These are phyloP conservation scores for Melikaiella ostensackeni DNA, from an alignment of 2,888 invertebrate genomes.

Conservation along the genomic window DNA sequence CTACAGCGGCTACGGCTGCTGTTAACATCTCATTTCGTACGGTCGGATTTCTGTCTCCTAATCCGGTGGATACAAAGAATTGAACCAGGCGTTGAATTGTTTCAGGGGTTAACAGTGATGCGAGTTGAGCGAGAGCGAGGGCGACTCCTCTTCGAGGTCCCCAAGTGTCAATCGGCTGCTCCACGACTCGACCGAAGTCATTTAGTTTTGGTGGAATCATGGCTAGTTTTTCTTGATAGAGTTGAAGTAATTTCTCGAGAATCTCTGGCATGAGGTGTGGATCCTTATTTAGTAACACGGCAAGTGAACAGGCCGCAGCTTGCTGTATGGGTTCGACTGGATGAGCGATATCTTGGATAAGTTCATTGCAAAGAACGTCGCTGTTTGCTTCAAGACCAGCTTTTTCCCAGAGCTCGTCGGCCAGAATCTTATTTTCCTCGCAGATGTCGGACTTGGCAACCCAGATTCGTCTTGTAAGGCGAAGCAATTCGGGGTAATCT, in stretches of 20 bases:
- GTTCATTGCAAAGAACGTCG: constrained; percentile 79
- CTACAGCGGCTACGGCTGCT: constrained; percentile 94
- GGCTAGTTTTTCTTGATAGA: constrained; percentile 87
- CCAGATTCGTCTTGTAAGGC: constrained; percentile 87
- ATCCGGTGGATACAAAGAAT: constrained; percentile 91
- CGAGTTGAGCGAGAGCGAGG: constrained; percentile 88
- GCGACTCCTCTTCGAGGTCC: constrained; percentile 93
- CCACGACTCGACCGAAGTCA: constrained; percentile 93
- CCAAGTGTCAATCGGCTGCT: constrained; percentile 93
- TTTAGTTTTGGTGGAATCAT: constrained; percentile 92
- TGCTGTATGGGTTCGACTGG: constrained; percentile 89
- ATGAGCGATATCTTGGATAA: constrained; percentile 87
- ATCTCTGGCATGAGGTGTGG: constrained; percentile 79
- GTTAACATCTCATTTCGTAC: constrained; percentile 95
- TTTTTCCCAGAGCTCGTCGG: constrained; percentile 82
- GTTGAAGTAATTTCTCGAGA: constrained; percentile 83
- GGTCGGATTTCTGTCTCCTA: constrained; percentile 90
- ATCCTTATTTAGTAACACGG: constrained; percentile 82
- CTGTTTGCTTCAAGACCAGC: constrained; percentile 79
- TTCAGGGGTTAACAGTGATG: constrained; percentile 84
- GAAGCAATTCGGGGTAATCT: constrained; percentile 80
- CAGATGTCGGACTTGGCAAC: constrained; percentile 89
- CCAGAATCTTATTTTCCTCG: constrained; percentile 85
- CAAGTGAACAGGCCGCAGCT: constrained; percentile 89
- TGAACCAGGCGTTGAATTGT: constrained; percentile 85